phyloP scores from a whole-genome alignment of 2,888 invertebrate genomes.

The Stenurella melanura region DNA sequence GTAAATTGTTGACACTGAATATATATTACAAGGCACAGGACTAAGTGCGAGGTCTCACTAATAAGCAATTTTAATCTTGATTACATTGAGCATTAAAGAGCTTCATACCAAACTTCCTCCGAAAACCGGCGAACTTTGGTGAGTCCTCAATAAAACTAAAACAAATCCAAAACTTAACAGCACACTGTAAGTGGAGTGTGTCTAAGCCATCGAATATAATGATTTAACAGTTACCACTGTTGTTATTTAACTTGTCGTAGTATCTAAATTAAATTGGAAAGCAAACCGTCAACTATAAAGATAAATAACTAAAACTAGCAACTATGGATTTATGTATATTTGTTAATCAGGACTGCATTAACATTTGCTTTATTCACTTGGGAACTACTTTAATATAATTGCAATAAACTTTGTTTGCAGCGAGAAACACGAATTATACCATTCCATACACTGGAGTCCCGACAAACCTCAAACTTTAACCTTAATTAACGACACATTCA shows the following conservation, averaged over 20 bases:
- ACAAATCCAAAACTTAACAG: constrained; percentile 35
- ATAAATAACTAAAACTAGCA: constrained; percentile 38
- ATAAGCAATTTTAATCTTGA: constrained; percentile 41
- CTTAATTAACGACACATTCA: constrained; percentile 1
- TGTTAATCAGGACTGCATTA: constrained; percentile 39
- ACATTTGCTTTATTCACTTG: constrained; percentile 35
- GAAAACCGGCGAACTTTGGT: constrained; percentile 31
- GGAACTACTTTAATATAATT: constrained; percentile 36
- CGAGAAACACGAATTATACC: constrained; percentile 19
- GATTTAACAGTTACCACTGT: constrained; percentile 37
- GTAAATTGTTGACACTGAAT: constrained; percentile 39
- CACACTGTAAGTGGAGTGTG: constrained; percentile 20
- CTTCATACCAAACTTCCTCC: constrained; percentile 35
- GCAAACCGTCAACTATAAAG: constrained; percentile 36
- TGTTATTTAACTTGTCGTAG: constrained; percentile 38
- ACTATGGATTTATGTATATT: constrained; percentile 36
- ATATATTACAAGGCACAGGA: constrained; percentile 34
- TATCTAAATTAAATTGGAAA: constrained; percentile 38
- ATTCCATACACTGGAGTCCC: constrained; percentile 2
- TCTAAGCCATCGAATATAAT: constrained; percentile 33
- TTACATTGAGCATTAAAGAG: constrained; percentile 38
- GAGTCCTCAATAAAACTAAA: constrained; percentile 36
- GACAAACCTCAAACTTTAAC: constrained; percentile 17
- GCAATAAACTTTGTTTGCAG: constrained; percentile 31
- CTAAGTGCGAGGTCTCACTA: constrained; percentile 34